Conservation (phyloP, 1,140 invertebrate genomes). For the Saccostrea cuccullata region DNA sequence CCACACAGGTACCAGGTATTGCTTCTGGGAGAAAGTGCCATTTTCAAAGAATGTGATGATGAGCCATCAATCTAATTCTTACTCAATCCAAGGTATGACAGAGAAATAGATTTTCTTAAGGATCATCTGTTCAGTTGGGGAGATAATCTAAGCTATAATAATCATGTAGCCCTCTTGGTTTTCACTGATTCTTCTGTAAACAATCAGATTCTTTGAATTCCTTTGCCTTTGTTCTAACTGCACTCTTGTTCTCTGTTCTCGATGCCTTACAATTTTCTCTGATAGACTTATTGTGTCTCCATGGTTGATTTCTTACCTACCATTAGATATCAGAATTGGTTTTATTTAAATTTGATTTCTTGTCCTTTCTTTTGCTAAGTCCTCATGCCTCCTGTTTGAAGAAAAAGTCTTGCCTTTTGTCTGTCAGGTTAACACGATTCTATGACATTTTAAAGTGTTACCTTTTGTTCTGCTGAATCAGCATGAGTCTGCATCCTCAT, state of each 20-base stretch:
- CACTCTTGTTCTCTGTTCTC: not conserved
- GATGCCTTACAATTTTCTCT: not conserved
- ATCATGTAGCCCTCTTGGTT: slow-evolving; percentile 2
- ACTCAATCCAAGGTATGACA: slow-evolving; percentile 17
- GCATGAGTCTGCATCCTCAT: no score
- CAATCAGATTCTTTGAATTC: not conserved
- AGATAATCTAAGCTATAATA: slow-evolving; percentile 33
- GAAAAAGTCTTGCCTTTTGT: no score
- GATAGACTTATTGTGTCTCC: no score
- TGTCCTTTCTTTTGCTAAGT: no score
- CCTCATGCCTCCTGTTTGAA: no score
- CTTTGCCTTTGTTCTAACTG: not conserved
- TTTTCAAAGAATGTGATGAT: slow-evolving; percentile 7
- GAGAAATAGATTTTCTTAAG: slow-evolving; percentile 10
- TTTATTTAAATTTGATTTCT: no score
- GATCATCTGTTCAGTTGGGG: not conserved
- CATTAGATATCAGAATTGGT: no score
- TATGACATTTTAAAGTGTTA: no score
- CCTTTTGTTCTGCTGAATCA: no score
- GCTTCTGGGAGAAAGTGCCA: not conserved
- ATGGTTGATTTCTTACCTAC: no score
- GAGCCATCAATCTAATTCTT: slow-evolving; percentile 13
- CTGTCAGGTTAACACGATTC: no score
- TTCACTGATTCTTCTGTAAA: not conserved
- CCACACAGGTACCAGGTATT: slow-evolving; percentile 21